Evolutionary conservation across 1,140 invertebrate genomes (phyloP).

Genomic region (Rhyzopertha dominica): DNA sequence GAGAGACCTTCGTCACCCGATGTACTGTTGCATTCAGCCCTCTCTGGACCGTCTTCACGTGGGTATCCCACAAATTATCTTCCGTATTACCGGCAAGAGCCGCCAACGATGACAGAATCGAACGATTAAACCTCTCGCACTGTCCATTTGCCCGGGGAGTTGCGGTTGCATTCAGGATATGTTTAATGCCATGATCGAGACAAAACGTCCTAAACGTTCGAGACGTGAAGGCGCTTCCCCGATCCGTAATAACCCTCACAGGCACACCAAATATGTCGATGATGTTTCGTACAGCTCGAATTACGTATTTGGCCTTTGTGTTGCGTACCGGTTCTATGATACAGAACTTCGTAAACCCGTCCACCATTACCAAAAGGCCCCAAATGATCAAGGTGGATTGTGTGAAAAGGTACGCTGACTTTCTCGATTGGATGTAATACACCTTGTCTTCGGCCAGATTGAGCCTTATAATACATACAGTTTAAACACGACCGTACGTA

Average conservation of each 20-base stretch:
- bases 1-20: not conserved
- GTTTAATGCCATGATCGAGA: constrained; percentile 23
- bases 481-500: constrained; percentile 22
- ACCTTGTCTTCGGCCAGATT: too few relatives aligned
- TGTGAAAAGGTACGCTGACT: constrained; percentile 12
- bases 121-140: constrained; percentile 25
- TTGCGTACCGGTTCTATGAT: constrained; percentile 1
- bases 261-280: constrained; percentile 37
- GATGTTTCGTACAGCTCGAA: not conserved
- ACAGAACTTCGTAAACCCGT: constrained; percentile 40
- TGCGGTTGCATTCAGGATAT: constrained; percentile 26
- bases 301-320: constrained; percentile 10
- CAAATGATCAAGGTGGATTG: constrained; percentile 23
- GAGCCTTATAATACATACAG: constrained; percentile 30
- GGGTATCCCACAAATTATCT: not conserved
- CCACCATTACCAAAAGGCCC: constrained; percentile 32
- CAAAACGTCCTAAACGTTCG: constrained; percentile 26
- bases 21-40: not conserved
- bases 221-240: constrained; percentile 29
- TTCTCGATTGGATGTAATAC: constrained; percentile 18
- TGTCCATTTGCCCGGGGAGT: constrained; percentile 32
- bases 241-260: constrained; percentile 23
- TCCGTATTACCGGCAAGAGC: too few relatives aligned
- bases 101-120: constrained; percentile 16
- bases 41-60: not conserved